These are phyloP conservation scores for Diploscapter pachys DNA, from an alignment of 1,140 invertebrate genomes.

Conservation along the genomic window DNA sequence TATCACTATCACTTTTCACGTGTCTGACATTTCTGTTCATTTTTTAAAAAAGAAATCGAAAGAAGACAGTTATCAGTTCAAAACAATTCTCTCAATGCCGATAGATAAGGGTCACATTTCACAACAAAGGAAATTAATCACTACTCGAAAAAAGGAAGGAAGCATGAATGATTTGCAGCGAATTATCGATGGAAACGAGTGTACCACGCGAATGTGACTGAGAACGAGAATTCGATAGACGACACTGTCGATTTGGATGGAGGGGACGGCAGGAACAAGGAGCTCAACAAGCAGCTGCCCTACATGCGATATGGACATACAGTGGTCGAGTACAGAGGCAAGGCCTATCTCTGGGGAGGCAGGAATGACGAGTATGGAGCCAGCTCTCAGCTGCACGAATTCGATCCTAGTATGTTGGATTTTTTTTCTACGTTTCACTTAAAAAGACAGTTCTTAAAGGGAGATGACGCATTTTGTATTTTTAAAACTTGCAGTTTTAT, in stretches of 20 bases:
- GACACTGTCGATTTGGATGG: too few relatives aligned
- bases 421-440: not conserved
- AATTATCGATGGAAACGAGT: conserved; percentile 30
- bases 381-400: conserved; percentile 75
- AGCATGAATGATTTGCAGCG: conserved; percentile 17
- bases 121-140: not conserved
- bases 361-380: conserved; percentile 75
- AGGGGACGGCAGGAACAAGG: too few relatives aligned
- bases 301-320: conserved; percentile 79
- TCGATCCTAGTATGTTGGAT: conserved; percentile 68
- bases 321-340: conserved; percentile 72
- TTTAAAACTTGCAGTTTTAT: not conserved
- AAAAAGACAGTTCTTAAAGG: conserved; percentile 3
- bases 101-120: too few relatives aligned
- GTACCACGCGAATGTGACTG: not conserved
- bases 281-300: conserved; percentile 42
- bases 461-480: not conserved
- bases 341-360: conserved; percentile 83
- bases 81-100: not conserved
- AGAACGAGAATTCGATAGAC: not conserved
- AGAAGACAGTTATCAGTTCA: conserved; percentile 2
- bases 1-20: not conserved
- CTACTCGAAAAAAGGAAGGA: not conserved
- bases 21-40: conserved; percentile 16
- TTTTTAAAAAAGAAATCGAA: conserved; percentile 9